Conservation (phyloP, 2,113 vertebrate species). For the Pleuronectes platessa region DNA sequence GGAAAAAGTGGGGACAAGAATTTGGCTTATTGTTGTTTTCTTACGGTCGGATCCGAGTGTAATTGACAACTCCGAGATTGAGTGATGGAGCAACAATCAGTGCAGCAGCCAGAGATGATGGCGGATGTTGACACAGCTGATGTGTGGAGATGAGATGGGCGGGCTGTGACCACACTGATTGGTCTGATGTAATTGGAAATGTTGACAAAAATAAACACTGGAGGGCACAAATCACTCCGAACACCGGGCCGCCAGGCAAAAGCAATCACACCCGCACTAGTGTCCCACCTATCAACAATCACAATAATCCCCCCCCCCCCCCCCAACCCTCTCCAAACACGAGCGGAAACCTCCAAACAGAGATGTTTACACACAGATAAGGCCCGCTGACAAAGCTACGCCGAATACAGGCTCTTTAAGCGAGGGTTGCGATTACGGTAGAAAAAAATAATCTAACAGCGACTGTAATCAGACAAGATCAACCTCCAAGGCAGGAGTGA, state of each 20-base stretch:
- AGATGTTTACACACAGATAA: conserved; percentile 75
- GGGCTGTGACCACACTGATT: conserved; percentile 78
- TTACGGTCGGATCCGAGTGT: conserved; percentile 56
- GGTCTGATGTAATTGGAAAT: conserved; percentile 75
- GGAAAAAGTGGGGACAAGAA: conserved; percentile 33
- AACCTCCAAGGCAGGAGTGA: conserved; percentile 55
- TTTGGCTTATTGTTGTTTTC: conserved; percentile 54
- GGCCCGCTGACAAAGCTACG: conserved; percentile 30
- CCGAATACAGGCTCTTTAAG: conserved; percentile 44
- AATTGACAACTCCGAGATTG: conserved; percentile 69
- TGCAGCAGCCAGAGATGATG: conserved; percentile 69
- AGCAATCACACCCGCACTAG: conserved; percentile 60
- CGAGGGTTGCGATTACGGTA: conserved; percentile 30
- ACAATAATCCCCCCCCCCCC: not conserved
- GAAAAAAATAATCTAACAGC: conserved; percentile 23
- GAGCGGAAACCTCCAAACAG: conserved; percentile 46
- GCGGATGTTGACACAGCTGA: conserved; percentile 75
- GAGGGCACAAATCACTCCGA: conserved; percentile 69
- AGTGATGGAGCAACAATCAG: conserved; percentile 74
- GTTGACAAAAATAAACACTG: conserved; percentile 77
- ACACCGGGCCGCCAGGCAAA: conserved; percentile 47
- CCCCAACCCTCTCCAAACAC: not conserved
- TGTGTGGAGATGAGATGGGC: conserved; percentile 69
- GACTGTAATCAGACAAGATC: conserved; percentile 60
- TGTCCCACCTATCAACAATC: conserved; percentile 65